These are phyloP conservation scores for human (Homo sapiens) DNA, from an alignment of 2,113 vertebrate genomes.

Conservation along the genomic window GRCh38 chr3:157554501-157555000, in stretches of 20 bases:
- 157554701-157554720: not conserved
- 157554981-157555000: not conserved
- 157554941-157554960: not conserved
- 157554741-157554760: not conserved
- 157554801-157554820: not conserved
- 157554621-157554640: not conserved
- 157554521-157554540: not conserved
- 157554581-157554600: not conserved
- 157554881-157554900: not conserved
- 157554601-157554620: not conserved
- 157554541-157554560: not conserved
- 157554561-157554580: not conserved
- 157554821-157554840: not conserved
- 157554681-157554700: not conserved
- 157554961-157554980: not conserved
- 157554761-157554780: not conserved
- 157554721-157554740: not conserved
- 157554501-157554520: not conserved
- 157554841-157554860: not conserved
- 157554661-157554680: not conserved
- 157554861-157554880: not conserved
- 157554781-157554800: not conserved
- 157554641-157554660: not conserved
- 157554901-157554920: not conserved
- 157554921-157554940: not conserved